Conservation (phyloP, 1,140 invertebrate genomes). For the Drosophila mauritiana region DNA sequence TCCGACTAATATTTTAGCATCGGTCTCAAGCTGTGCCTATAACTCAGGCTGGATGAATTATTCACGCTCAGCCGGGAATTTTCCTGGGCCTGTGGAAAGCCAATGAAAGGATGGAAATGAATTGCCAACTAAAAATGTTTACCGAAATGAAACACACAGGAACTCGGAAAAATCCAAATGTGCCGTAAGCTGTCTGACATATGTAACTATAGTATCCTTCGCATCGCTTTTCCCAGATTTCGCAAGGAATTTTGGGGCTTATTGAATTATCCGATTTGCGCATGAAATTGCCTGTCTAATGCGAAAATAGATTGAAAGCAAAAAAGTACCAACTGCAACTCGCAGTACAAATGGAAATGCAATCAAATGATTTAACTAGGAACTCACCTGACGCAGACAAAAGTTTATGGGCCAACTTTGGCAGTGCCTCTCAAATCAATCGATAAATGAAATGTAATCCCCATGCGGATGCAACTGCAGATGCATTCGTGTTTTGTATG, state of each 20-base stretch:
- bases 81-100: conserved; percentile 15
- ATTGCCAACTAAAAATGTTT: conserved; percentile 31
- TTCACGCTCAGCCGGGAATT: conserved; percentile 36
- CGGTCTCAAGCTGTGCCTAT: conserved; percentile 58
- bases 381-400: conserved; percentile 55
- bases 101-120: conserved; percentile 34
- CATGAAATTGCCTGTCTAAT: conserved; percentile 73
- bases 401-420: conserved; percentile 52
- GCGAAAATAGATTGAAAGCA: conserved; percentile 53
- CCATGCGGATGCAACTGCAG: conserved; percentile 32
- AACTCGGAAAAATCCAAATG: not conserved
- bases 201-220: conserved; percentile 7
- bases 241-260: conserved; percentile 45
- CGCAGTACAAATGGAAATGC: conserved; percentile 62
- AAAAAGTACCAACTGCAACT: conserved; percentile 25
- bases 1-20: conserved; percentile 72
- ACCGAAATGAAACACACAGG: not conserved
- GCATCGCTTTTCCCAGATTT: not conserved
- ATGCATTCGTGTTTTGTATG: conserved; percentile 64
- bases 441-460: conserved; percentile 82
- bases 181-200: conserved; percentile 9
- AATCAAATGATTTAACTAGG: conserved; percentile 58
- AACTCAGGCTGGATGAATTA: conserved; percentile 60
- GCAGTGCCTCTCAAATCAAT: conserved; percentile 61
- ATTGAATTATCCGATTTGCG: conserved; percentile 78